Evolutionary conservation across 2,797 vertebrate genomes (phyloP).

Genomic region (Erethizon dorsatum): DNA sequence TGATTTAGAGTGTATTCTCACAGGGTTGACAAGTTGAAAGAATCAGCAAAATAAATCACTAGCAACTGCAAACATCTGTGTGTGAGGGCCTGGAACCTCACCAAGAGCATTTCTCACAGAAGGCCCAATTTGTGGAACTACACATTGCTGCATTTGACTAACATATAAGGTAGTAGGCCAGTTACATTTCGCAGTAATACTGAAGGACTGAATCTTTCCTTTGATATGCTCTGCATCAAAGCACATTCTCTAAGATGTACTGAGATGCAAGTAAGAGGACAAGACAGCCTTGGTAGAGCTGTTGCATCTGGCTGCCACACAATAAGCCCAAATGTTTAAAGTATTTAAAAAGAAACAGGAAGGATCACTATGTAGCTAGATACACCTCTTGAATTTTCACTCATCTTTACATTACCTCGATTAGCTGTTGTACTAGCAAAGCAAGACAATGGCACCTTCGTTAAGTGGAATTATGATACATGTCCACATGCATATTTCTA

Average conservation of each 20-base stretch:
- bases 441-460: background rate
- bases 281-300: background rate
- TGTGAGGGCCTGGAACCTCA: background rate
- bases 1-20: slow-evolving; percentile 44
- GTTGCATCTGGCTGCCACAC: background rate
- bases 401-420: background rate
- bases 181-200: slow-evolving; percentile 65
- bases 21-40: slow-evolving; percentile 53
- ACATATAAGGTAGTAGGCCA: slow-evolving; percentile 41
- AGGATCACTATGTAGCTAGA: background rate
- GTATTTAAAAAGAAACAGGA: background rate
- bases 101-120: background rate
- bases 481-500: background rate
- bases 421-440: background rate
- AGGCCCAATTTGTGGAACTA: slow-evolving; percentile 58
- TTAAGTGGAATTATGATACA: background rate
- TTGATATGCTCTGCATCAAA: background rate
- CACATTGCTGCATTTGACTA: slow-evolving; percentile 15
- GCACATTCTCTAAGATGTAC: slow-evolving; percentile 40
- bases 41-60: slow-evolving; percentile 57
- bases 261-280: background rate
- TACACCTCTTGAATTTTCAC: background rate
- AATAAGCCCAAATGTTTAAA: background rate
- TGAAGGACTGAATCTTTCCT: slow-evolving; percentile 51
- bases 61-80: slow-evolving; percentile 42